Evolutionary conservation across 2,113 vertebrate species (phyloP).

Genomic region (Paramormyrops kingsleyae): DNA sequence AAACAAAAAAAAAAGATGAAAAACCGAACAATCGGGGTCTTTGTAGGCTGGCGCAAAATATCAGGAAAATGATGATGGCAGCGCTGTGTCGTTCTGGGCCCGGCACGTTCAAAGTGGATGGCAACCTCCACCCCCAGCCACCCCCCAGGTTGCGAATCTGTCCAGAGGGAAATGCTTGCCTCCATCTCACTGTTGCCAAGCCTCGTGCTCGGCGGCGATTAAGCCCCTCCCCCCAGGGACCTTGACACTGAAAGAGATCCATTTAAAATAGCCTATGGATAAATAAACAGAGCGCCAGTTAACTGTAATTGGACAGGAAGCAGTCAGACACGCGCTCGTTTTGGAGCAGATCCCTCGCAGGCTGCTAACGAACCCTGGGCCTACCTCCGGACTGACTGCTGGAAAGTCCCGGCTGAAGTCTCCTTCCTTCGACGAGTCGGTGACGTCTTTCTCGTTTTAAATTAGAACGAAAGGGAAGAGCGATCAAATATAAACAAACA

Average conservation of each 20-base stretch:
- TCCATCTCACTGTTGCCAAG: background rate
- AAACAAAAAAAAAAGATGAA: background rate
- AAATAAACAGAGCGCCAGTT: conserved; percentile 45
- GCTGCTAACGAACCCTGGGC: conserved; percentile 33
- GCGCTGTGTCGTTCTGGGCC: background rate
- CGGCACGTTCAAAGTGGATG: background rate
- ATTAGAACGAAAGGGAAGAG: conserved; percentile 20
- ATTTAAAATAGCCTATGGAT: conserved; percentile 34
- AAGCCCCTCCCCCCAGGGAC: background rate
- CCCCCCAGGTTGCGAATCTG: background rate
- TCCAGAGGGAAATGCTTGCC: background rate
- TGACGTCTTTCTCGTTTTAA: conserved; percentile 37
- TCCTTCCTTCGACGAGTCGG: conserved; percentile 14
- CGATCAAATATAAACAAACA: background rate
- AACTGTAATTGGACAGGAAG: conserved; percentile 32
- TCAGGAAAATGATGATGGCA: background rate
- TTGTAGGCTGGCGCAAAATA: background rate
- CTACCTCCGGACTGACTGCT: conserved; percentile 43
- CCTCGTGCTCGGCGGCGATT: background rate
- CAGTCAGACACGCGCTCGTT: conserved; percentile 33
- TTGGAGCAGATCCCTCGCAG: conserved; percentile 29
- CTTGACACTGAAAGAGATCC: conserved; percentile 14
- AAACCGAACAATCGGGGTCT: background rate
- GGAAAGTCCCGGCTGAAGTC: conserved; percentile 40
- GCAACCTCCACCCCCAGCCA: background rate